A percentile compares a stretch with the other conserved stretches of the same genome.
These are phyloP conservation scores for Aphelenchoides avenae DNA, from an alignment of 1,140 invertebrate species.

Conservation along the genomic window DNA sequence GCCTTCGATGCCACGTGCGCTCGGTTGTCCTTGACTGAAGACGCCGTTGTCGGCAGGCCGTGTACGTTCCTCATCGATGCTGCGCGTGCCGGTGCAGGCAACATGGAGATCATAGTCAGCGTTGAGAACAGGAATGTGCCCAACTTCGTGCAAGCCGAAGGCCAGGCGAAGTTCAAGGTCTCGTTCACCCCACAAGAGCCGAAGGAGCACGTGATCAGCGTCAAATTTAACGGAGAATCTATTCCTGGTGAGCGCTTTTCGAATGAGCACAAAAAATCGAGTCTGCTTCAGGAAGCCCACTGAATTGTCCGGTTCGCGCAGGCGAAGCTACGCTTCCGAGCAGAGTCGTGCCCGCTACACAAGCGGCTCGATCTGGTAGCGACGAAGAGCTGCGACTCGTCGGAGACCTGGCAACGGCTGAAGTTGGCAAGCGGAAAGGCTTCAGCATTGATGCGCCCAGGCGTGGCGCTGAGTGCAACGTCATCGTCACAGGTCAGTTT, in stretches of 20 bases:
- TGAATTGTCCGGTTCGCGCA: slow-evolving; percentile 66
- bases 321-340: slow-evolving; percentile 65
- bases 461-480: slow-evolving; percentile 59
- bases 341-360: slow-evolving; percentile 67
- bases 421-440: slow-evolving; percentile 53
- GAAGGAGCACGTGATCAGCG: slow-evolving; percentile 68
- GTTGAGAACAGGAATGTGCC: slow-evolving; percentile 95
- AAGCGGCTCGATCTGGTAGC: background rate
- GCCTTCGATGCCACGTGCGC: slow-evolving; percentile 88
- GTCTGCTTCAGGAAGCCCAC: slow-evolving; percentile 56
- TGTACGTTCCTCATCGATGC: slow-evolving; percentile 62
- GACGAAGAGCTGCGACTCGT: slow-evolving; percentile 42
- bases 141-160: slow-evolving; percentile 94
- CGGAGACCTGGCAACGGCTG: slow-evolving; percentile 41
- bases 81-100: slow-evolving; percentile 60
- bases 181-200: slow-evolving; percentile 93
- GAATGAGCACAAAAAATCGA: slow-evolving; percentile 36
- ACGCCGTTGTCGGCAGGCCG: slow-evolving; percentile 72
- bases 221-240: slow-evolving; percentile 90
- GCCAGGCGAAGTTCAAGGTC: slow-evolving; percentile 87
- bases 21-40: slow-evolving; percentile 80
- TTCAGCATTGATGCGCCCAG: slow-evolving; percentile 51
- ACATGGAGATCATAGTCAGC: slow-evolving; percentile 87
- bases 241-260: slow-evolving; percentile 71
- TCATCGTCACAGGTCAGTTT: slow-evolving; percentile 61